Base-by-base conservation (phyloP, 1,140 invertebrate genomes). In the Sycobia sp. region DNA sequence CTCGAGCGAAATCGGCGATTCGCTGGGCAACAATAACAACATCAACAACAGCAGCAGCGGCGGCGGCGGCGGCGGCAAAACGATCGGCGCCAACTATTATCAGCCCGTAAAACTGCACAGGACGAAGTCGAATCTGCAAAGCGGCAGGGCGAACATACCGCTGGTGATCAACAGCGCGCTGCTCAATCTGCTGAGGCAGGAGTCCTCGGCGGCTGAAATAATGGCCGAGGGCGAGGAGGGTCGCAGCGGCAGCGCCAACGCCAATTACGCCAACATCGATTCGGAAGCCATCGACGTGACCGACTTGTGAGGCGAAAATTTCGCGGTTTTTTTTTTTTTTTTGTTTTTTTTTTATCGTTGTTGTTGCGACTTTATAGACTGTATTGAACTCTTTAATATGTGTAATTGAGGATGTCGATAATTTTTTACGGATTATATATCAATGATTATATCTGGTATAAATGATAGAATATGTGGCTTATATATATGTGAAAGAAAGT, bases 251-350 rank as follows among this genome's bases (percentile, higher is more conserved):
- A 74, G 76, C n/a, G 67, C 69, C 53, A 70, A 74, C 50, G 74
- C 76, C 18, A 77, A 73, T 0, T 82, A 81, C 47, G 78, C 78
- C 22, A 82, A 81, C 67, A 71, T 81, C 14, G 77, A 71, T 59
- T 66, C 73, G 1, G 74, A 81, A 18, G 67, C 71, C 23, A 77
- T 80, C 38, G 79, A 73, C 46, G 78, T 81, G 51, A 79, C 73
- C 41, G 77, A 74, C 59, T 73, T 71, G 51, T 73, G 53, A 70
- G 16, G n/a, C 11, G 16, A 34, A n/a, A n/a, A n/a, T n/a, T n/a
- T n/a, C n/a, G n/a, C n/a, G n/a, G n/a, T n/a, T n/a, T n/a, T n/a
- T n/a, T n/a, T n/a, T n/a, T n/a, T n/a, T n/a, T n/a, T n/a, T n/a
- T 32, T 10, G 23, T 38, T 53, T 53, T 41, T n/a, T 39, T 13